Evolutionary conservation across 1,140 invertebrate species (phyloP), one percentile per base, ranked within the genome.

Genomic region (Hycleus cichorii): DNA sequence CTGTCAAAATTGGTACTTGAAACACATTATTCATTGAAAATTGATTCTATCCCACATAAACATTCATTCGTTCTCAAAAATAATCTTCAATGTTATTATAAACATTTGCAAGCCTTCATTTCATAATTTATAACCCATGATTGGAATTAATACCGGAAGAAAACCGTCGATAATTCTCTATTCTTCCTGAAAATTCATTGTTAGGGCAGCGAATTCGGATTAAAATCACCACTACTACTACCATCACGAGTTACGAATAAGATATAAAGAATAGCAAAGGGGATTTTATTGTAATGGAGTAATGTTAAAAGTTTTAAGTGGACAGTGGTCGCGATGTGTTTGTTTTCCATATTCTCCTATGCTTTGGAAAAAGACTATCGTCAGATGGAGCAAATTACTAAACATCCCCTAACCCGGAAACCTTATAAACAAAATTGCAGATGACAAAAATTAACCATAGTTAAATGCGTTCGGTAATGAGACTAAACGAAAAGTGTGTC

Each of bases 391-490:
- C 51, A 58, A 62, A 62, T 62, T 57, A 57, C 57, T 9, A 49
- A 49, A 58, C 40, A 42, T 39, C 60, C 40, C 32, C 32, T 32
- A 32, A 32, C 32, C 32, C 4, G 60, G 42, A 47, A 63, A 60
- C 58, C 58, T 61, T 64, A 68, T 69, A 69, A 69, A 69, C 66
- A 69, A 69, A 69, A 68, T 69, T 68, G 62, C 60, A 66, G 60
- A 64, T 66, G 68, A 69, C 68, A 69, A 69, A 69, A 69, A 69
- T 68, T 67, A 66, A 67, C 66, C 66, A 60, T 65, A 54, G 60
- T 61, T 63, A 59, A 63, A 69, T 58, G 58, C 54, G 58, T 64
- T 65, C 53, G 62, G 63, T 69, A 69, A 69, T 63, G 65, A 67
- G 63, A 63, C 52, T 61, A 63, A 67, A 67, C 67, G 63, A 63